Conservation (phyloP, 1,140 invertebrate genomes). For the Hycleus cichorii region DNA sequence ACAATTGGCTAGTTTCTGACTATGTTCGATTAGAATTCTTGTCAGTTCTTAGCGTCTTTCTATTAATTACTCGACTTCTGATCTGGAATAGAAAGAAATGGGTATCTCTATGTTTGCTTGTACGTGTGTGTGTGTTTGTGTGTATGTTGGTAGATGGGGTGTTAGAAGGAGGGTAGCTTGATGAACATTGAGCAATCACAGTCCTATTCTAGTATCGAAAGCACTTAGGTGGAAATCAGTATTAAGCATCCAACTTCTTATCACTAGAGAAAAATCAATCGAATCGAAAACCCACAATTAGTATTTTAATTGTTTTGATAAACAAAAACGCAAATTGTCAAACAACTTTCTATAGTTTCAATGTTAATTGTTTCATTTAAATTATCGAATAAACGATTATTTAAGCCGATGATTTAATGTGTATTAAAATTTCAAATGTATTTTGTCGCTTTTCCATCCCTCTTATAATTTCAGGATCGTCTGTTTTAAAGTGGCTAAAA, state of each 20-base stretch:
- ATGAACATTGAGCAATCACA: slow-evolving; percentile 37
- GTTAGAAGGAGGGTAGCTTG: slow-evolving; percentile 32
- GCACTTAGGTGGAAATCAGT: slow-evolving; percentile 37
- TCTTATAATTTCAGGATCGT: no score
- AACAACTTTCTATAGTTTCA: no score
- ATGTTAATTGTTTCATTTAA: no score
- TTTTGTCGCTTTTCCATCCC: no score
- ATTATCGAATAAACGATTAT: no score
- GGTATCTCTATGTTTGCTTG: slow-evolving; percentile 17
- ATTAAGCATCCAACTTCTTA: slow-evolving; percentile 29
- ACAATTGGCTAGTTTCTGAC: slow-evolving; percentile 1
- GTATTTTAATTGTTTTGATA: not conserved
- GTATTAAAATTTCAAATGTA: no score
- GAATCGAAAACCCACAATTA: not conserved
- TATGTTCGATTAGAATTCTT: slow-evolving; percentile 31
- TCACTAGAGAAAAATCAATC: slow-evolving; percentile 13
- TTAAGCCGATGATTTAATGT: no score
- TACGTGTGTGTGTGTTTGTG: slow-evolving; percentile 19
- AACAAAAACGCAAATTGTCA: no score
- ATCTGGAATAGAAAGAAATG: slow-evolving; percentile 27
- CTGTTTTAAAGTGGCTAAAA: not conserved
- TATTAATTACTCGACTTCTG: slow-evolving; percentile 36
- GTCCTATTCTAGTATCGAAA: slow-evolving; percentile 34
- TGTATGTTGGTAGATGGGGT: not conserved
- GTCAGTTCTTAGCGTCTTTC: slow-evolving; percentile 32